A percentile compares a stretch with the other conserved stretches of the same genome.
Evolutionary conservation across 2,888 invertebrate genomes (phyloP).

Genomic region (Apamea anceps): DNA sequence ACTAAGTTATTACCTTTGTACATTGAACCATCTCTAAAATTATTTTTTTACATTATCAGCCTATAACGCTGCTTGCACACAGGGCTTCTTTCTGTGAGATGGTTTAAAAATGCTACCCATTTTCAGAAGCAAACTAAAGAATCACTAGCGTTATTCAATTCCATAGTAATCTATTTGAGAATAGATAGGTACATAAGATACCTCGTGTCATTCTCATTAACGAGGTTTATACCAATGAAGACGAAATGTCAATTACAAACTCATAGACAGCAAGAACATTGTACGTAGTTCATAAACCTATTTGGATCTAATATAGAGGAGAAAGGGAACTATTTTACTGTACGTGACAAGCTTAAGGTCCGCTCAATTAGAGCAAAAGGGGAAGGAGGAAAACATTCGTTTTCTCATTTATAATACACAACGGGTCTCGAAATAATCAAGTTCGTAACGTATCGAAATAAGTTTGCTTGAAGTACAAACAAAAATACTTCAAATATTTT

Average conservation of each 20-base stretch:
- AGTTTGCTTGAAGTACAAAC: conserved; percentile 18
- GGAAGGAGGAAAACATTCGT: conserved; percentile 20
- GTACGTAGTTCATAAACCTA: not conserved
- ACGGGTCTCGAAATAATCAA: conserved; percentile 1
- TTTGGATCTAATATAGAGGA: conserved; percentile 13
- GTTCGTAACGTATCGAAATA: not conserved
- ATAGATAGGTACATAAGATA: not conserved
- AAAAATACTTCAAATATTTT: not conserved
- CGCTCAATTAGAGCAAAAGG: conserved; percentile 14
- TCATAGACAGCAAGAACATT: not conserved
- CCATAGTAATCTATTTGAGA: not conserved
- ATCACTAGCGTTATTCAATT: not conserved
- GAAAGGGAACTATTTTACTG: conserved; percentile 15
- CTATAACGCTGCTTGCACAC: not conserved
- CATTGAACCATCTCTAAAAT: not conserved
- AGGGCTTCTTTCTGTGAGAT: not conserved
- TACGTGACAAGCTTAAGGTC: conserved; percentile 40
- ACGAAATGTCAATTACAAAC: not conserved
- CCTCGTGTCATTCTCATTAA: not conserved
- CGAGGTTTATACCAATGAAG: not conserved
- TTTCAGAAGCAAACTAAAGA: not conserved
- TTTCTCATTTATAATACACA: not conserved
- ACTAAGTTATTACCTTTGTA: not conserved
- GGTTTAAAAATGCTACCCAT: not conserved
- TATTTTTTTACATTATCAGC: not conserved